phyloP scores from a whole-genome alignment of 2,888 invertebrate genomes.

The Eupithecia subumbrata region DNA sequence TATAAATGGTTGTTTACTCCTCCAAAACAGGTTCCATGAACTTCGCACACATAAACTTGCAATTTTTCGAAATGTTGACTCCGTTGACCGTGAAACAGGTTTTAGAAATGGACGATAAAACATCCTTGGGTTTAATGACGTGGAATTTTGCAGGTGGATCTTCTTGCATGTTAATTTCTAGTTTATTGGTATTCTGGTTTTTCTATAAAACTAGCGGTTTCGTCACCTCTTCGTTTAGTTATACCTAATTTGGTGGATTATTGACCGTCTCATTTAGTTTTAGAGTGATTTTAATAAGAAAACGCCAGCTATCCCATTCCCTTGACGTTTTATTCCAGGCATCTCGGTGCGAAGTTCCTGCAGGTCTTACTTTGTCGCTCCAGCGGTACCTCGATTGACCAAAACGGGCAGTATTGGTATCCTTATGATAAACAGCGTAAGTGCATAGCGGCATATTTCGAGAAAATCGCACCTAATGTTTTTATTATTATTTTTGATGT shows the following conservation, averaged over 20 bases:
- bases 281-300: no score
- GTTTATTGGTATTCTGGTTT: background rate
- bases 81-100: conserved; percentile 29
- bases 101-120: conserved; percentile 28
- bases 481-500: no score
- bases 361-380: no score
- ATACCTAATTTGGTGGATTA: background rate
- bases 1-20: conserved; percentile 4
- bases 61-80: conserved; percentile 29
- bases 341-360: no score
- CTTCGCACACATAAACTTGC: conserved; percentile 10
- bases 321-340: no score
- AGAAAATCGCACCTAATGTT: no score
- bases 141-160: background rate
- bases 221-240: background rate
- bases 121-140: conserved; percentile 9
- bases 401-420: no score
- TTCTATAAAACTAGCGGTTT: conserved; percentile 1
- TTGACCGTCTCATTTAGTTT: no score
- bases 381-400: no score
- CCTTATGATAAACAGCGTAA: no score
- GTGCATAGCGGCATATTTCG: no score
- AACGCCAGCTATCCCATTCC: no score
- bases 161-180: conserved; percentile 4
- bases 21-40: conserved; percentile 17